Percentiles rank a stretch among this genome's conserved stretches.
phyloP scores from a whole-genome alignment of 2,797 vertebrate genomes.

The Microhierax caerulescens region DNA sequence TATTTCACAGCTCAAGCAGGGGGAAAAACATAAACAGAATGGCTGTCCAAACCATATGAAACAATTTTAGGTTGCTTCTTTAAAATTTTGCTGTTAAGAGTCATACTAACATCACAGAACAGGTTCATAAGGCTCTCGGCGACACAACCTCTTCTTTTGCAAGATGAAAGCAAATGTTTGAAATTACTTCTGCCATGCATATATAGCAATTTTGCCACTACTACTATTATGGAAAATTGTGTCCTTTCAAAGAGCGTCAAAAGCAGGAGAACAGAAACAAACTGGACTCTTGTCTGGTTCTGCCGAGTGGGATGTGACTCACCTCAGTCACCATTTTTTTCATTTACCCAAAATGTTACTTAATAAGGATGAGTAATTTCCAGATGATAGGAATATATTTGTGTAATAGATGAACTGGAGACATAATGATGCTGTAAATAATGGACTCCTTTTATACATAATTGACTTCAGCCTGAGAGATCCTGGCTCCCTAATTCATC shows the following conservation, averaged over 20 bases:
- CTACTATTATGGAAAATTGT: neutral
- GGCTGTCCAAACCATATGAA: neutral
- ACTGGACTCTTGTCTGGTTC: neutral
- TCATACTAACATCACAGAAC: neutral
- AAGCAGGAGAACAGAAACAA: neutral
- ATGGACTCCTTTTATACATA: conserved; percentile 20
- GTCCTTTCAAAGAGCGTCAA: neutral
- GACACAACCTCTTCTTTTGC: neutral
- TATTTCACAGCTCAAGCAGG: neutral
- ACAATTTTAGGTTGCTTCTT: neutral
- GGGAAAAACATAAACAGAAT: neutral
- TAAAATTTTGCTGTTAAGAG: neutral
- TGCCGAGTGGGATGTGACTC: neutral
- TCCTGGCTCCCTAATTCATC: neutral
- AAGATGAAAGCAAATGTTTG: neutral
- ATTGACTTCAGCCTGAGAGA: conserved; percentile 30
- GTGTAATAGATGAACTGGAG: neutral
- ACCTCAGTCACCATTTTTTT: neutral
- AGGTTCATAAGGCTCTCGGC: neutral
- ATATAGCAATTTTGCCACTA: neutral
- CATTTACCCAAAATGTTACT: neutral
- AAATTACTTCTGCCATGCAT: neutral
- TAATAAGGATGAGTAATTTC: conserved; percentile 10
- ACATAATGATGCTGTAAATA: conserved; percentile 24
- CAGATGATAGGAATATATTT: neutral